Base-by-base conservation (phyloP, 2,797 vertebrate species). In the Falco biarmicus region DNA sequence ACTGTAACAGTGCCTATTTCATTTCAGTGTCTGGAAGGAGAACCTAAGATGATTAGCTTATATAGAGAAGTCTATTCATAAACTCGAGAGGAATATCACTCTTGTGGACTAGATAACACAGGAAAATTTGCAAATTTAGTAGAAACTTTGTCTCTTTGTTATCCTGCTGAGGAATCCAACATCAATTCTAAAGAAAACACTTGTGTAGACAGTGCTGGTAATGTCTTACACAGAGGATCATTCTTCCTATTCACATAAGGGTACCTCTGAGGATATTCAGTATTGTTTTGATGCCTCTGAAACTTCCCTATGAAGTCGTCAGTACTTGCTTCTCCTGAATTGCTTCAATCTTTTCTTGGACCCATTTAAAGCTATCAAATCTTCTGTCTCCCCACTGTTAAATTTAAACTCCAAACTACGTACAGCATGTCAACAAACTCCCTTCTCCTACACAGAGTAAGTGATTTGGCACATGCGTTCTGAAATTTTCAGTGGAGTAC, bases 381-480 rank as follows among this genome's bases (percentile, higher is more conserved):
- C 74, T 92, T 93, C 54, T 6, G 2, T 85, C 61, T 76, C 26
- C n/a, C 59, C 11, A 34, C 65, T 61, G 60, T 84, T 95, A 91
- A 94, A 95, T 94, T 94, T 91, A 93, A 95, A 41, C 39, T 51
- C 66, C 45, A 59, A 76, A 47, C 63, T 79, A 32, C 25, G 37
- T 10, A 70, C 9, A 66, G 34, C 37, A 48, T 69, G 69, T 87
- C 66, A 79, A 68, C 34, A 77, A 78, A 76, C 54, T 69, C 86
- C 74, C 24, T 76, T 39, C 41, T 82, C 65, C 6, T 12, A 0
- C 32, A 77, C n/a, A 29, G 66, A 93, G 80, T 69, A 77, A 80
- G 73, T 83, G 77, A 13, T 85, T 90, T 91, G 70, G 31, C 59
- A 64, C 48, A 60, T 22, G 37, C 12, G 3, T 41, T 95, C 37